Conservation (phyloP, 2,113 vertebrate genomes). For the Hippopotamus amphibius region DNA sequence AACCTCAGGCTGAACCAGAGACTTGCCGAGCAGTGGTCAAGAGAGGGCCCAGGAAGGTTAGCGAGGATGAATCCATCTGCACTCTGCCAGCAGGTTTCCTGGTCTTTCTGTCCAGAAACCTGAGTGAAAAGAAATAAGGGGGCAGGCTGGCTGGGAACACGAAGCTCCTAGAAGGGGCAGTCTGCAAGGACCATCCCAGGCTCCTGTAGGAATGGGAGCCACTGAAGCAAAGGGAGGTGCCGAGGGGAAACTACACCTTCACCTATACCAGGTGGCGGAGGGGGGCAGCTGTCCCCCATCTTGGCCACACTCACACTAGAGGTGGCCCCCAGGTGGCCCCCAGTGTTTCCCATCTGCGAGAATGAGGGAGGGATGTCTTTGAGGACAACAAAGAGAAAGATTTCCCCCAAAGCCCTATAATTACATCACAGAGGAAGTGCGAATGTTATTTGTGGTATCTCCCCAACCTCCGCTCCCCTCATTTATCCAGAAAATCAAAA, state of each 20-base stretch:
- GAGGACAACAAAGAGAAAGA: background rate
- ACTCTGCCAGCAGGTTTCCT: background rate
- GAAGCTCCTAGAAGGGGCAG: background rate
- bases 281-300: too few relatives aligned
- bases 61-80: background rate
- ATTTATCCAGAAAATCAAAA: constrained; percentile 13
- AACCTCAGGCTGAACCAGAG: background rate
- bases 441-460: background rate
- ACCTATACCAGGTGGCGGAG: fast-evolving
- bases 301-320: background rate
- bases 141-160: background rate
- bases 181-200: background rate
- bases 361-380: background rate
- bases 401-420: background rate
- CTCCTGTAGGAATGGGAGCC: too few relatives aligned
- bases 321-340: background rate
- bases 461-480: background rate
- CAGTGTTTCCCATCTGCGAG: background rate
- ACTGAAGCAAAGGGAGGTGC: background rate
- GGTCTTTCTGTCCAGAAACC: background rate
- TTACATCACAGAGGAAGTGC: background rate
- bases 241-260: background rate
- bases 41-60: background rate
- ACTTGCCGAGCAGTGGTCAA: background rate
- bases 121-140: background rate